Evolutionary conservation across 2,113 vertebrate species (phyloP).

Genomic region (Ancistrus triradiatus): DNA sequence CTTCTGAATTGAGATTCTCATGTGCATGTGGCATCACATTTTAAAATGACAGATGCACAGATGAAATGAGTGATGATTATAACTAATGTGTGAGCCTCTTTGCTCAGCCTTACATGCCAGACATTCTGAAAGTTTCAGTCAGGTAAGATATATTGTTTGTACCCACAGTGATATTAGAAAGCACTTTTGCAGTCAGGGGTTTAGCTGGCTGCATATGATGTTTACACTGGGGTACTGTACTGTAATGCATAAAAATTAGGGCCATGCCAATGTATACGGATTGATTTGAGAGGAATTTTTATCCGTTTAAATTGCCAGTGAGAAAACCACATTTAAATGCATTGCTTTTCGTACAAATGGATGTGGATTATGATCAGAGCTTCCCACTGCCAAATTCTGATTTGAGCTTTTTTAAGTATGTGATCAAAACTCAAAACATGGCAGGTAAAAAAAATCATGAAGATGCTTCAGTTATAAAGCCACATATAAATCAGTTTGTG

Average conservation of each 20-base stretch:
- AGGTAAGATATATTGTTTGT: constrained; percentile 30
- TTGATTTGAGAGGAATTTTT: constrained; percentile 19
- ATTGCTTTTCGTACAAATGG: constrained; percentile 25
- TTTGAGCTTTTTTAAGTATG: too few species aligned
- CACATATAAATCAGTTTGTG: constrained; percentile 28
- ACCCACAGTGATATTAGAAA: background rate
- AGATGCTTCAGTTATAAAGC: constrained; percentile 13
- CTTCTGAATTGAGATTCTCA: too few species aligned
- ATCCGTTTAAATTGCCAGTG: background rate
- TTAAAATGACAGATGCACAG: constrained; percentile 17
- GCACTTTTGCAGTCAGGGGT: background rate
- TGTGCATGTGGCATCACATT: constrained; percentile 36
- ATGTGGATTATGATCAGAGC: background rate
- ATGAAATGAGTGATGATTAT: constrained; percentile 12
- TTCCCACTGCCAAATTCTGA: background rate
- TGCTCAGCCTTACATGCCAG: background rate
- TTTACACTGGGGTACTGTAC: constrained; percentile 8
- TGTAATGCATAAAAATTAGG: constrained; percentile 34
- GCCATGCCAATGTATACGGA: constrained; percentile 28
- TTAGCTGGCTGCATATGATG: background rate
- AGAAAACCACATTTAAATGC: constrained; percentile 1
- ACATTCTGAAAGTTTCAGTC: constrained; percentile 13
- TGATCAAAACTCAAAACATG: background rate
- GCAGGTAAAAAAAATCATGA: background rate
- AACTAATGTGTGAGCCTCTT: background rate